These are phyloP conservation scores for Rhizomys pruinosus DNA, from an alignment of 2,113 vertebrate species.

Conservation along the genomic window DNA sequence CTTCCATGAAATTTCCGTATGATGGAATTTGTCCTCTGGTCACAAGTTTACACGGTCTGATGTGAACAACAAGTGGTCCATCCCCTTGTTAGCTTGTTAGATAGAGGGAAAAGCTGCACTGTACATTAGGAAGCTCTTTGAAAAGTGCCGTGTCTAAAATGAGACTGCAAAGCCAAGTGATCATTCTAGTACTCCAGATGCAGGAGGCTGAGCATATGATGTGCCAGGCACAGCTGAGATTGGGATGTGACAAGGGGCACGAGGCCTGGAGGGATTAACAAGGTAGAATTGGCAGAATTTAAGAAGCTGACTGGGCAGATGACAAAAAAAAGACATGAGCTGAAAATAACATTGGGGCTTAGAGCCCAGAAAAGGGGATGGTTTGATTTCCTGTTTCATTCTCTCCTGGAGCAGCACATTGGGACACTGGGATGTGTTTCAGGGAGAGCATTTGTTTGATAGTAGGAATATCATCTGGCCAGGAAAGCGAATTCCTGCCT, in stretches of 20 bases:
- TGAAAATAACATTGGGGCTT: background rate
- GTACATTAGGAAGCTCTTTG: background rate
- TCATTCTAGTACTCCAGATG: background rate
- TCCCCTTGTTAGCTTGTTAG: background rate
- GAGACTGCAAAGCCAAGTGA: background rate
- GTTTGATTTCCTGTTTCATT: background rate
- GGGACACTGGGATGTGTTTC: background rate
- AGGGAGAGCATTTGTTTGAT: background rate
- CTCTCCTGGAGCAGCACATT: background rate
- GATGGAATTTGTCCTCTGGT: background rate
- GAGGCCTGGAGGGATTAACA: background rate
- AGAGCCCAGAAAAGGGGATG: background rate
- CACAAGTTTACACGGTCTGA: background rate
- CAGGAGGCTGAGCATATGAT: background rate
- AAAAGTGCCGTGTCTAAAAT: background rate
- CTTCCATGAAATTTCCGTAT: background rate
- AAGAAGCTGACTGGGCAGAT: background rate
- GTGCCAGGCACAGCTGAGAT: background rate
- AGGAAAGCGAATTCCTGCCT: background rate
- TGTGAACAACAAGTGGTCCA: background rate
- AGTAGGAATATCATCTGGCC: constrained; percentile 9
- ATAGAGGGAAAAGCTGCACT: background rate
- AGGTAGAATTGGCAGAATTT: background rate
- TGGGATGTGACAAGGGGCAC: background rate
- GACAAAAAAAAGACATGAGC: background rate